Base-by-base conservation (phyloP, 2,113 vertebrate genomes). In the Ptilonorhynchus violaceus region DNA sequence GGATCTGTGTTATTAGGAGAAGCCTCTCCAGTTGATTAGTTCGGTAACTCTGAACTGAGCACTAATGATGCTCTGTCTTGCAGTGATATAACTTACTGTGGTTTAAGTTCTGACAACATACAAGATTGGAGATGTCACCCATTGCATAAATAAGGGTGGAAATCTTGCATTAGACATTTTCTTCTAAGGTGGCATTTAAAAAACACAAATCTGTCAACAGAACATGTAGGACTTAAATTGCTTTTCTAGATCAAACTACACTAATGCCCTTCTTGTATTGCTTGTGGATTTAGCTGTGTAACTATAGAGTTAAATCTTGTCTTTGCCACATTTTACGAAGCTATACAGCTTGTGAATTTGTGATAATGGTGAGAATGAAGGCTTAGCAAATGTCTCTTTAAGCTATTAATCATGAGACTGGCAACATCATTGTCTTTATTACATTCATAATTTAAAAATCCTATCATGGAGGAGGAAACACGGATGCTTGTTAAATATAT, bases 361-460 rank as follows among this genome's bases (percentile, higher is more conserved):
- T 95, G 86, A 72, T 95, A 96, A 95, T 94, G 85, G 73, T 66
- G 44, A 60, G 89, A 96, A 92, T n/a, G 96, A 91, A 84, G 83
- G 93, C 93, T 93, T 81, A 88, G 92, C 19, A 10, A 75, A 89
- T 95, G 93, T 85, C 83, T 91, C 88, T 96, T 96, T 93, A 84
- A 96, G 88, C 90, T 90, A 86, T 96, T 97, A 85, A 94, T 97
- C 95, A 86, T 93, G 82, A 91, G 88, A 77, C 91, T 95, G 89
- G 95, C 86, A 93, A 95, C 93, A 96, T 92, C 92, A 92, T 94
- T 97, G 96, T 96, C 95, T 97, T 97, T 97, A 96, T 97, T 97
- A 73, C 97, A 88, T 96, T 95, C 96, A 88, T 97, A 96, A 94
- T 97, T 97, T 95, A 35, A 95, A 97, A 96, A 96, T 88, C 92